Evolutionary conservation across 2,797 vertebrate species (phyloP), one percentile per base, ranked within the genome.

Genomic region (Philypnodon macrostomus): DNA sequence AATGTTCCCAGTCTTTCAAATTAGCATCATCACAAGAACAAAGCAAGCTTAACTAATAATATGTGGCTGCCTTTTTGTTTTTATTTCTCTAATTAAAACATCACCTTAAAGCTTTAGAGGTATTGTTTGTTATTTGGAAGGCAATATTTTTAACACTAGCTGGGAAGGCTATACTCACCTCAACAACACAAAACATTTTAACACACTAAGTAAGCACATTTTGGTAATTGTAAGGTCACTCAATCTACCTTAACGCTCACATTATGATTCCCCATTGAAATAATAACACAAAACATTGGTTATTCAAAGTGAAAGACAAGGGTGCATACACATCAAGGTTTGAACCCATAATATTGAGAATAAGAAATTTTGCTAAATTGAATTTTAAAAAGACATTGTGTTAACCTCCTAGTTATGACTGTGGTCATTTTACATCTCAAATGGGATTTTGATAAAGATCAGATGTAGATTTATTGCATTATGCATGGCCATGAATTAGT

Each of bases 151-250:
- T 67, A 71, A 80, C 34, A 68, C 61, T 61, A 59, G 51, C 52
- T 61, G 64, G 47, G 75, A 77, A 76, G 69, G 71, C 71, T 63
- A 58, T 19, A 50, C 51, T 72, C 58, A 73, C 59, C 58, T 77
- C 53, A 42, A 73, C 53, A 64, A 74, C 70, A 70, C 62, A 58
- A 58, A 71, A 70, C 51, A 63, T 52, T 45, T 71, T 62, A 32
- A 72, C 56, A 68, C 62, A 67, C 70, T 73, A 88, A 70, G 63
- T 64, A 80, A 84, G 80, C 75, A 81, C 73, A 85, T 88, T 87
- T 89, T 85, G 87, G 85, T 87, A 87, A 83, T 81, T 73, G 47
- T 82, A 84, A 87, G 80, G 80, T 86, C 67, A 83, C 78, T 84
- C 76, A 16, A 77, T 80, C 77, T 84, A 83, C 60, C 15, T 75